Base-by-base conservation (phyloP, 2,888 invertebrate species). In the Phortica okadai region DNA sequence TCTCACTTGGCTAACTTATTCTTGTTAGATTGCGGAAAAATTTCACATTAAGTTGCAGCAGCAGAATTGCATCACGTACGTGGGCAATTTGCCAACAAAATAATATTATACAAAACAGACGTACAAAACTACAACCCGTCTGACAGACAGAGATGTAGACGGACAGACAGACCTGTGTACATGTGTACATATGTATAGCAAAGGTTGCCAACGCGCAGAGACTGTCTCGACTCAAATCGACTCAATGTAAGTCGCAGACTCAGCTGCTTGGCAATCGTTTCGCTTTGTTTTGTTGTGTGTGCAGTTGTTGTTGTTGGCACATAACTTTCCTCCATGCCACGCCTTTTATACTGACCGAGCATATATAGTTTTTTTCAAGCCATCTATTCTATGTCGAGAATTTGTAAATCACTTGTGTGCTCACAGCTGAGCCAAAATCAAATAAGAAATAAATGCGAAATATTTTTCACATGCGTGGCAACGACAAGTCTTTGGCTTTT, bases 31-130 rank as follows among this genome's bases (percentile, higher is more conserved):
- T 86, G 86, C 86, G 88, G 80, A 86, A 87, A 87, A 89, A 87
- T 89, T 89, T 88, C 89, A 89, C 89, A 88, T 88, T 88, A 88
- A 88, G 89, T 89, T 89, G 87, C 88, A 83, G 80, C 88, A 85
- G 82, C 88, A 85, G 88, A 85, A 88, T 88, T 89, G 88, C 86
- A 87, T 85, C 87, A 88, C 87, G 87, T 88, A 88, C 86, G 82
- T 86, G 87, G 87, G 89, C 89, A 89, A 88, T 88, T 88, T 88
- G 89, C 89, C 87, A 88, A 78, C 82, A 79, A 76, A 85, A 85
- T 85, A 86, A 86, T 33, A 33, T 33, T 33, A 33, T 85, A 88
- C 88, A 85, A 82, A 77, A 80, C 73, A 79, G 66, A 81, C 74
- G 83, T 72, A 82, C 0, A 33, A 73, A 78, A 72, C 77, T 33